phyloP scores from a whole-genome alignment of 2,113 vertebrate genomes.

The Tretioscincus oriximinensis region DNA sequence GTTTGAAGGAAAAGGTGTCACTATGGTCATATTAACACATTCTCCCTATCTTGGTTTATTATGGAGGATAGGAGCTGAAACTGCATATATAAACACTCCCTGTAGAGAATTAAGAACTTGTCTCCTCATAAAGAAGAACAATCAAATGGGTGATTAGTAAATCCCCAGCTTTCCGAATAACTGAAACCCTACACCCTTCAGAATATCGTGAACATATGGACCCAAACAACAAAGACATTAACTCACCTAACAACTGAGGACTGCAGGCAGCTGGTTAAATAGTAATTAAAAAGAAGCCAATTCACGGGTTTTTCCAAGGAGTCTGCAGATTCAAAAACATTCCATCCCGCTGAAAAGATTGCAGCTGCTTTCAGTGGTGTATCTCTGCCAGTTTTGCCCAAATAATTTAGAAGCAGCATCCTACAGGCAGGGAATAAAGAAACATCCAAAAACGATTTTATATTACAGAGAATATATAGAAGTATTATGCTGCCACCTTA shows the following conservation, averaged over 20 bases:
- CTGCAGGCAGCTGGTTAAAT: slow-evolving; percentile 95
- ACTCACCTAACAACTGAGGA: slow-evolving; percentile 94
- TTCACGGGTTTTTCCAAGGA: slow-evolving; percentile 95
- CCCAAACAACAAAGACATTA: slow-evolving; percentile 34
- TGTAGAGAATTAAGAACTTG: too few species aligned
- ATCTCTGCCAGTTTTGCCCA: slow-evolving; percentile 86
- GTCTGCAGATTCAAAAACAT: slow-evolving; percentile 92
- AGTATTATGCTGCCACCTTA: neutral
- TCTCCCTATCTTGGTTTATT: too few species aligned
- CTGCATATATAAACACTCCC: neutral
- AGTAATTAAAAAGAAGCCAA: slow-evolving; percentile 98
- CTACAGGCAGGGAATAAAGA: slow-evolving; percentile 72
- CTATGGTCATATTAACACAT: too few species aligned
- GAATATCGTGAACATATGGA: neutral
- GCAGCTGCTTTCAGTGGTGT: slow-evolving; percentile 92
- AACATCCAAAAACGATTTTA: slow-evolving; percentile 34
- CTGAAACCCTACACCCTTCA: neutral
- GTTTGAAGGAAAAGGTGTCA: too few species aligned
- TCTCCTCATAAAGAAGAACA: neutral
- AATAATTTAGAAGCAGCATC: slow-evolving; percentile 96
- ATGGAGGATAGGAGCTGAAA: neutral
- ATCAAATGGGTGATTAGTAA: neutral
- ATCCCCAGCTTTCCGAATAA: neutral
- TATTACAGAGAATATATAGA: slow-evolving; percentile 8
- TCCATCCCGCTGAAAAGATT: slow-evolving; percentile 96